Evolutionary conservation across 2,797 vertebrate genomes (phyloP).

Genomic region (Onychomys leucogaster): DNA sequence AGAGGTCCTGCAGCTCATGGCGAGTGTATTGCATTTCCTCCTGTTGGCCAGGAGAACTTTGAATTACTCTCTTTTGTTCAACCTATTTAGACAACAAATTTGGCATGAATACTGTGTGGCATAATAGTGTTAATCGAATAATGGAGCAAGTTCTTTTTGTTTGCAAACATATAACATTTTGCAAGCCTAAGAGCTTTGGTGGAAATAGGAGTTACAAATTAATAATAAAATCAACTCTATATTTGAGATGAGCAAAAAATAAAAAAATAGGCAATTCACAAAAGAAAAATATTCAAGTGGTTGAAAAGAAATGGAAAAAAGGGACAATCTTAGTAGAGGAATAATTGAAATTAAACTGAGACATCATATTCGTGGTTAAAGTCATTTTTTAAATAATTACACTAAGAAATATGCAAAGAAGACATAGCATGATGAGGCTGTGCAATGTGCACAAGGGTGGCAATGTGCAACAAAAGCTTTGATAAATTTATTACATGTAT

Average conservation of each 20-base stretch:
- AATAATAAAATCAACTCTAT: conserved; percentile 6
- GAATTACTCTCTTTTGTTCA: not conserved
- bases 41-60: not conserved
- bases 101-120: conserved; percentile 13
- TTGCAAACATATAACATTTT: conserved; percentile 40
- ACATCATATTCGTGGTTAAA: not conserved
- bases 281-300: conserved; percentile 14
- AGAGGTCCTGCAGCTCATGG: not conserved
- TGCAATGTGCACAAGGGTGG: not conserved
- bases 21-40: not conserved
- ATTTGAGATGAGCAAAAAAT: conserved; percentile 41
- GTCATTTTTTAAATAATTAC: not conserved
- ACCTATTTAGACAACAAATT: conserved; percentile 52
- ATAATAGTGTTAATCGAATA: conserved; percentile 55
- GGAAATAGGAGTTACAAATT: conserved; percentile 8
- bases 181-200: conserved; percentile 29
- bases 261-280: not conserved
- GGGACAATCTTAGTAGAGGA: not conserved
- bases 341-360: conserved; percentile 19
- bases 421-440: not conserved
- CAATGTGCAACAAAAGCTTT: not conserved
- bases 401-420: not conserved
- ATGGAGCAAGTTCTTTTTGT: conserved; percentile 25
- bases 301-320: not conserved
- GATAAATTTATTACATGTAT: not conserved